Conservation (phyloP, 2,113 vertebrate species). For the Prietella phreatophila region DNA sequence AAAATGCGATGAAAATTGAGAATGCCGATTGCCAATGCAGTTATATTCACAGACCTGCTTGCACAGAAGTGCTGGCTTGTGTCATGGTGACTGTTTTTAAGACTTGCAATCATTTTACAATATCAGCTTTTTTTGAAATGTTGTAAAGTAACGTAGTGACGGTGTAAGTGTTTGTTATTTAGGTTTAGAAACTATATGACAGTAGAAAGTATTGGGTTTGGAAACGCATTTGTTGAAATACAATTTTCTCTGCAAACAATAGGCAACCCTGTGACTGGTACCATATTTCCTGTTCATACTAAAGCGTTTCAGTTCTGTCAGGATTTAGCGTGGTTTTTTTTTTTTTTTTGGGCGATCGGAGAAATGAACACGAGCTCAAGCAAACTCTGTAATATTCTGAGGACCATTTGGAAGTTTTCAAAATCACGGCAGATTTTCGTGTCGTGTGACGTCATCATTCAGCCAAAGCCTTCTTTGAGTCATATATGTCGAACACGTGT, state of each 20-base stretch:
- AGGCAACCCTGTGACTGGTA: neutral
- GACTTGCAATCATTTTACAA: neutral
- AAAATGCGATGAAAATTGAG: neutral
- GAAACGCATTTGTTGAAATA: no score
- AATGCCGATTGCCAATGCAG: neutral
- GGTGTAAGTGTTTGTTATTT: neutral
- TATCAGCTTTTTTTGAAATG: neutral
- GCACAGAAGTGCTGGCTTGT: neutral
- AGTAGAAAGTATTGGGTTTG: neutral
- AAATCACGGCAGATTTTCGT: no score
- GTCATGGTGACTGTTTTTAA: neutral
- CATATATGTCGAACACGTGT: no score
- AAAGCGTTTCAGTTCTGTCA: neutral
- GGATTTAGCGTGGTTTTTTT: no score
- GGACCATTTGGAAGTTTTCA: no score
- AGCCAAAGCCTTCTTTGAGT: no score
- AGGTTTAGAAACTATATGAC: neutral
- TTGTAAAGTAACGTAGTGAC: neutral
- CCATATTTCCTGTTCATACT: neutral
- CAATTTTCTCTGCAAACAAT: neutral
- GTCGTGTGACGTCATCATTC: no score
- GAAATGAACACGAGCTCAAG: no score
- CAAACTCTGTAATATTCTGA: no score
- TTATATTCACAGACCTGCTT: neutral
- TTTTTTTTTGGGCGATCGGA: no score